Evolutionary conservation across 2,888 invertebrate species (phyloP), one percentile per base, ranked within the genome.

Genomic region (Phyllotreta striolata): DNA sequence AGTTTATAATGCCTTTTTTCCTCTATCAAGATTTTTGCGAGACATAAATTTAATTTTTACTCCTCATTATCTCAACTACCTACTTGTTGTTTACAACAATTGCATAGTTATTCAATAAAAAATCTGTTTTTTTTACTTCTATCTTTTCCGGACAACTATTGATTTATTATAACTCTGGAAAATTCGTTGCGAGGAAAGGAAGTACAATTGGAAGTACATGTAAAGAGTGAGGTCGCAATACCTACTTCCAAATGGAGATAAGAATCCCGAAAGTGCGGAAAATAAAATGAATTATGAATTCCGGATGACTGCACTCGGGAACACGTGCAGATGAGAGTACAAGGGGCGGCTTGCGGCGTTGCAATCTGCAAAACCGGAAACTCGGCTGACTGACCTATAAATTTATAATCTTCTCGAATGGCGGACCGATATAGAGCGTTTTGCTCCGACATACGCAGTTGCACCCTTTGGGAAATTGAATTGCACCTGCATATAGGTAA

Each of bases 291-390:
- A 76, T 76, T 77, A 77, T 76, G 73, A 75, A 74, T 70, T 70
- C 70, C 71, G 74, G 71, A 71, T 75, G 71, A 68, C 68, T 76
- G 75, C 76, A 76, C 74, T 70, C 72, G 71, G 74, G 73, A 70
- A 72, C 69, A 72, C 70, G 66, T 67, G 73, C 73, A 73, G 75
- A 75, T 75, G 74, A 10, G 49, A 49, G 49, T 49, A 34, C n/a
- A 34, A n/a, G 12, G 58, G 34, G n/a, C 6, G 8, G 41, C 43
- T 43, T 41, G 59, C 12, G 38, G 52, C 10, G 66, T 72, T 73
- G 76, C 75, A 77, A 77, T 77, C 77, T 76, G 73, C 73, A 70
- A 75, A 74, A 74, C 76, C 77, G 77, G 77, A 77, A 71, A 74
- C 74, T 72, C 69, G 73, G 64, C 74, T 73, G 70, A 73, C 71